Evolutionary conservation across 2,888 invertebrate species (phyloP).

Genomic region (Himalopsyche kuldschensis): DNA sequence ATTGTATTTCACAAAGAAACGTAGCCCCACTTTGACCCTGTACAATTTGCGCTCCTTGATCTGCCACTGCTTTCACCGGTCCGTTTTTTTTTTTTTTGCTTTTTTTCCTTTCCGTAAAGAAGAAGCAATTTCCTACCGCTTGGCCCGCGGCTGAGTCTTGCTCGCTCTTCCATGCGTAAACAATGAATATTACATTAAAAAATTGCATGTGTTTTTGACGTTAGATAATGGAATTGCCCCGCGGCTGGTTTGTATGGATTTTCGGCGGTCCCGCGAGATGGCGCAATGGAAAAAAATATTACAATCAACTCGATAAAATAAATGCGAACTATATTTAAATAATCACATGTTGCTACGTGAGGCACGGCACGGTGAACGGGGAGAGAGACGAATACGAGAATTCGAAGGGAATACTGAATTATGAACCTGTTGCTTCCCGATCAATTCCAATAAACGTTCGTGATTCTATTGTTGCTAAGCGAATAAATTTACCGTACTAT

Average conservation of each 20-base stretch:
- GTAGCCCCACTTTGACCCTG: not conserved
- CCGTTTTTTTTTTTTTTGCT: not conserved
- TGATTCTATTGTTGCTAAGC: too few relatives aligned
- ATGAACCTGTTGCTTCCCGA: not conserved
- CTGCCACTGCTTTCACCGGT: not conserved
- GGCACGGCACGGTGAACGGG: not conserved
- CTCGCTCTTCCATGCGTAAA: not conserved
- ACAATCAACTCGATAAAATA: not conserved
- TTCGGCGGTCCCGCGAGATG: not conserved
- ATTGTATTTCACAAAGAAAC: not conserved
- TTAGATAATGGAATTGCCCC: conserved; percentile 7
- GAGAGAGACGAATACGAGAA: not conserved
- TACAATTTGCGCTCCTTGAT: not conserved
- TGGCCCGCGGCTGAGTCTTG: not conserved
- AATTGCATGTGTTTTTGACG: conserved; percentile 11
- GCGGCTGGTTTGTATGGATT: not conserved
- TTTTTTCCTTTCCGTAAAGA: not conserved
- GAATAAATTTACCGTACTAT: too few relatives aligned
- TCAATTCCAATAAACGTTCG: too few relatives aligned
- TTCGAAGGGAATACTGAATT: not conserved
- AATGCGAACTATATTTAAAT: not conserved
- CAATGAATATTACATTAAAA: conserved; percentile 15
- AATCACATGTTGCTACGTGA: not conserved
- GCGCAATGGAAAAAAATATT: not conserved
- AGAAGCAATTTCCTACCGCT: conserved; percentile 1